These are phyloP conservation scores for Acholoe squamosa DNA, from an alignment of 2,888 invertebrate species.

Conservation along the genomic window DNA sequence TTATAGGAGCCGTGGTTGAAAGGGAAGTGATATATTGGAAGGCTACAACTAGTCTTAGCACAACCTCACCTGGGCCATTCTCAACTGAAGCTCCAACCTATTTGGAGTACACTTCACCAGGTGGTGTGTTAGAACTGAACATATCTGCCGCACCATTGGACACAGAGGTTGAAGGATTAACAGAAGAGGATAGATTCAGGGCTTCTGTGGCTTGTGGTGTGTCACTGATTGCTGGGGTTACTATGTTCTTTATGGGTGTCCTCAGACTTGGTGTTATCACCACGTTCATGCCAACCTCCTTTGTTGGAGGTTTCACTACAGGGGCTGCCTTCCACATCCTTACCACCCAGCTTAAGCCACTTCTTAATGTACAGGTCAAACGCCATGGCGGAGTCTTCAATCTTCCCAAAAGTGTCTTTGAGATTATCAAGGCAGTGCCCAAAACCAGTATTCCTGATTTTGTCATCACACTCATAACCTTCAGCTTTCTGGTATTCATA, in stretches of 20 bases:
- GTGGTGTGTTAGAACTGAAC: not conserved
- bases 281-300: conserved; percentile 89
- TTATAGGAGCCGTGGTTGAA: conserved; percentile 75
- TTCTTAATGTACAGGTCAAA: conserved; percentile 76
- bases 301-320: conserved; percentile 72
- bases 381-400: conserved; percentile 76
- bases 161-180: not conserved
- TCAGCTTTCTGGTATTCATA: conserved; percentile 86
- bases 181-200: conserved; percentile 36
- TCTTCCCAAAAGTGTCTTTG: conserved; percentile 74
- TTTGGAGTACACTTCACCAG: not conserved
- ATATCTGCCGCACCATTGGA: not conserved
- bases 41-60: not conserved
- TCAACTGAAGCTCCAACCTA: not conserved
- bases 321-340: conserved; percentile 73
- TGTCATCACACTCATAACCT: conserved; percentile 87
- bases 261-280: conserved; percentile 90
- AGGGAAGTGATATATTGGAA: conserved; percentile 49
- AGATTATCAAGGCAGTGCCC: conserved; percentile 85
- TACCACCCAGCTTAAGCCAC: conserved; percentile 71
- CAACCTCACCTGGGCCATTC: not conserved
- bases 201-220: conserved; percentile 68
- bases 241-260: conserved; percentile 90
- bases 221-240: conserved; percentile 71
- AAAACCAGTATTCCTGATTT: conserved; percentile 87